Base-by-base conservation (phyloP, 2,888 invertebrate genomes). In the Aspidapion aeneum region DNA sequence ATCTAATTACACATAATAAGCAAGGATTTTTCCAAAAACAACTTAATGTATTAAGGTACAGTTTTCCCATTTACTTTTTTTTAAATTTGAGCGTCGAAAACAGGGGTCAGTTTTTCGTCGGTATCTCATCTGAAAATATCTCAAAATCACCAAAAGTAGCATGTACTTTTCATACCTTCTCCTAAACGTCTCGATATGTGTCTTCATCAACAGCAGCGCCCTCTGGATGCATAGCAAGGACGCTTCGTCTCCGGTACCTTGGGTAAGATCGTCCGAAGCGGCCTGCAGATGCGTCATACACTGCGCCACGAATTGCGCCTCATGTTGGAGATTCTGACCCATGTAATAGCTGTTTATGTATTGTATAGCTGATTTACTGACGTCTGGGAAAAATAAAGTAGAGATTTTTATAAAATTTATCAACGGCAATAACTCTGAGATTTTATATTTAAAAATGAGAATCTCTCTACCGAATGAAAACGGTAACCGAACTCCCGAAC, bases 271-370 rank as follows among this genome's bases (percentile, higher is more conserved):
- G 72, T 88, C 88, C 0, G 93, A 90, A 0, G 94, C 93, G 52
- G 91, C 91, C 35, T 90, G 90, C 54, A 96, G 83, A 78, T 94
- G 93, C 58, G 91, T 90, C 96, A 96, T 96, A 77, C 96, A 96
- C 70, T 94, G 90, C 52, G 93, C 88, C 1, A 97, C 92, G 78
- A 97, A 97, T 75, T 96, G 96, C 64, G 92, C 91, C 79, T 96
- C 96, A 72, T 94, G 90, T 70, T 94, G 92, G 54, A 96, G 78
- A 75, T 94, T 93, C 66, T 94, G 91, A 5, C 94, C 93, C 87
- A 96, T 94, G 80, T 96, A 97, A 79, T 94, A 96, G 74, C 91
- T 90, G 78, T 96, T 97, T 62, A 97, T 85, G 77, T 95, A 95
- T 77, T 96, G 94, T 71, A 96, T 96, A 1, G 96, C 96, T 1